Percentiles rank a stretch among this genome's conserved stretches.
Evolutionary conservation across 1,140 invertebrate species (phyloP).

Genomic region (Subanguina moxae): DNA sequence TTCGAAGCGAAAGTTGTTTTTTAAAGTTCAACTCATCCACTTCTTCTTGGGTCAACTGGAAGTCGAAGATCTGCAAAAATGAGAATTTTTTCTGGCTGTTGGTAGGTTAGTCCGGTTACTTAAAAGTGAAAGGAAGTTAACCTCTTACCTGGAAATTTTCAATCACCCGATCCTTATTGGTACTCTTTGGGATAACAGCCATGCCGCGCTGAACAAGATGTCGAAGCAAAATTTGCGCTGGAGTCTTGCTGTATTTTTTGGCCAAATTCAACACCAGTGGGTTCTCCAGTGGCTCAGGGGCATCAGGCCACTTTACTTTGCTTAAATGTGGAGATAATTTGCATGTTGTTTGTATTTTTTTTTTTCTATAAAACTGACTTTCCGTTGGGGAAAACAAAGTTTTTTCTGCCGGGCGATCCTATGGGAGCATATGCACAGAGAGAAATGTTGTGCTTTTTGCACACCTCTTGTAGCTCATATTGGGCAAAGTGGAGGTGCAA

Average conservation of each 20-base stretch:
- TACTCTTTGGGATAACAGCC: conserved; percentile 61
- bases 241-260: conserved; percentile 64
- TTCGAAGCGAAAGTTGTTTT: too few species aligned
- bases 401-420: conserved; percentile 57
- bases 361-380: not conserved
- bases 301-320: conserved; percentile 1
- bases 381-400: not conserved
- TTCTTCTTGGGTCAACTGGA: conserved; percentile 40
- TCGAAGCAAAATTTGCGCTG: conserved; percentile 66
- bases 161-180: conserved; percentile 57
- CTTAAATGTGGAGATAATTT: not conserved
- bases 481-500: conserved; percentile 44
- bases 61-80: conserved; percentile 42
- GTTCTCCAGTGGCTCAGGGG: conserved; percentile 63
- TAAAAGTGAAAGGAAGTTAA: too few species aligned
- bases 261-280: conserved; percentile 65
- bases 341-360: not conserved
- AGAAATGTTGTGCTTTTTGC: conserved; percentile 53
- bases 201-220: conserved; percentile 56
- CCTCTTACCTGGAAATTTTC: conserved; percentile 51
- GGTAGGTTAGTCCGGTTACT: too few species aligned
- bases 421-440: conserved; percentile 60
- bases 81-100: too few species aligned
- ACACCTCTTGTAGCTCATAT: conserved; percentile 45
- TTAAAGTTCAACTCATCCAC: too few species aligned